A percentile compares a stretch with the other conserved stretches of the same genome.
Evolutionary conservation across 2,113 vertebrate species (phyloP).

Genomic region (Grammomys surdaster): DNA sequence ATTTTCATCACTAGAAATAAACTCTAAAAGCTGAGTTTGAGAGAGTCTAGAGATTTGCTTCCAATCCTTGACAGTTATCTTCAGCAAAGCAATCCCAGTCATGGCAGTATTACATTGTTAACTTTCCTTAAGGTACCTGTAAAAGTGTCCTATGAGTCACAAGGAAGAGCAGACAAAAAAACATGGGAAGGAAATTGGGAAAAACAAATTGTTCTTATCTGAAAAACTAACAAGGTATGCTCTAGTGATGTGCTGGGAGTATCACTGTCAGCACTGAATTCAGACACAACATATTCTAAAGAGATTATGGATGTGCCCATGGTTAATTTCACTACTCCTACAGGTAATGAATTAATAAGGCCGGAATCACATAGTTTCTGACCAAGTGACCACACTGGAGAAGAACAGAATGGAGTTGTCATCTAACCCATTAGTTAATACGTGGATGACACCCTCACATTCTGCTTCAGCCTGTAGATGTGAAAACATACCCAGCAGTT

Average conservation of each 20-base stretch:
- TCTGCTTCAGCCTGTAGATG: neutral
- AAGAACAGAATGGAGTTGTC: neutral
- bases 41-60: neutral
- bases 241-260: slow-evolving; percentile 10
- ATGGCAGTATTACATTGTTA: neutral
- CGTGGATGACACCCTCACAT: neutral
- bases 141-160: slow-evolving; percentile 12
- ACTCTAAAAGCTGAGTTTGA: neutral
- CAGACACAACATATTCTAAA: neutral
- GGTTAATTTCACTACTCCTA: neutral
- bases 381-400: neutral
- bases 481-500: neutral
- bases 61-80: neutral
- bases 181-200: neutral
- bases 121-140: slow-evolving; percentile 27
- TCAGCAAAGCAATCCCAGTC: neutral
- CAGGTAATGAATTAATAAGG: slow-evolving; percentile 8
- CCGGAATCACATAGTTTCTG: neutral
- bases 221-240: slow-evolving; percentile 5
- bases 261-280: slow-evolving; percentile 21
- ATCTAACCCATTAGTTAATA: neutral
- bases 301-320: neutral
- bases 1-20: slow-evolving; percentile 42
- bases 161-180: neutral
- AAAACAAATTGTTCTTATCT: slow-evolving; percentile 41